phyloP scores from a whole-genome alignment of 1,140 invertebrate genomes.

The Dendrolimus kikuchii region DNA sequence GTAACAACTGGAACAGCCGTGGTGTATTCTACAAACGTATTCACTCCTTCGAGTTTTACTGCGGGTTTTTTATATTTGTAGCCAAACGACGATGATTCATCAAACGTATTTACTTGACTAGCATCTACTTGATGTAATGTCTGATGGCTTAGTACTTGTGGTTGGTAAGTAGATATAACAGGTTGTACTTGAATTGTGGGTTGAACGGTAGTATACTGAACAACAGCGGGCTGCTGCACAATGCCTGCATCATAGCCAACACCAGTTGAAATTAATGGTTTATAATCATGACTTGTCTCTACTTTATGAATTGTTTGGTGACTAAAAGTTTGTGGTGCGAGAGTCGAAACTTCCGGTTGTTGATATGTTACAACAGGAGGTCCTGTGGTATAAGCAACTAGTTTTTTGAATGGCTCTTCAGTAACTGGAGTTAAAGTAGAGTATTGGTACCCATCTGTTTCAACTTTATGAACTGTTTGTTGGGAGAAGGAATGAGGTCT shows the following conservation, averaged over 20 bases:
- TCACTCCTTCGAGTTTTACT: conserved; percentile 28
- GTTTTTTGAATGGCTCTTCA: conserved; percentile 63
- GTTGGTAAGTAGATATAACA: conserved; percentile 26
- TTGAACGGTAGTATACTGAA: conserved; percentile 28
- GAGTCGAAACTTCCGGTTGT: conserved; percentile 27
- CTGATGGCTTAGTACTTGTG: conserved; percentile 32
- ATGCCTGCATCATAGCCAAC: conserved; percentile 20
- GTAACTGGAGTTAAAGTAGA: conserved; percentile 41
- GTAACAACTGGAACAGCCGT: conserved; percentile 24
- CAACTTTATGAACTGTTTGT: conserved; percentile 43
- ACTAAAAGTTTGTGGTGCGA: conserved; percentile 36
- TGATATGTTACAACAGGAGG: conserved; percentile 29
- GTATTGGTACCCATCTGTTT: conserved; percentile 36
- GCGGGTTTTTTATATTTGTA: conserved; percentile 28
- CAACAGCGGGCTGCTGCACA: conserved; percentile 31
- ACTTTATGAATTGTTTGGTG: conserved; percentile 51
- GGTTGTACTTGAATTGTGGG: conserved; percentile 18
- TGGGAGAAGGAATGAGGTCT: conserved; percentile 44
- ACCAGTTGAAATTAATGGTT: conserved; percentile 19
- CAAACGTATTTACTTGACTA: conserved; percentile 33
- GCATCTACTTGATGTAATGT: conserved; percentile 33
- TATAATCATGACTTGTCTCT: conserved; percentile 30
- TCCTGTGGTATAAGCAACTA: conserved; percentile 69
- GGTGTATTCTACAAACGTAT: conserved; percentile 22
- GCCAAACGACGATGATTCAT: conserved; percentile 20